Base-by-base conservation (phyloP, 2,113 vertebrate genomes). In the Tonatia bakeri region DNA sequence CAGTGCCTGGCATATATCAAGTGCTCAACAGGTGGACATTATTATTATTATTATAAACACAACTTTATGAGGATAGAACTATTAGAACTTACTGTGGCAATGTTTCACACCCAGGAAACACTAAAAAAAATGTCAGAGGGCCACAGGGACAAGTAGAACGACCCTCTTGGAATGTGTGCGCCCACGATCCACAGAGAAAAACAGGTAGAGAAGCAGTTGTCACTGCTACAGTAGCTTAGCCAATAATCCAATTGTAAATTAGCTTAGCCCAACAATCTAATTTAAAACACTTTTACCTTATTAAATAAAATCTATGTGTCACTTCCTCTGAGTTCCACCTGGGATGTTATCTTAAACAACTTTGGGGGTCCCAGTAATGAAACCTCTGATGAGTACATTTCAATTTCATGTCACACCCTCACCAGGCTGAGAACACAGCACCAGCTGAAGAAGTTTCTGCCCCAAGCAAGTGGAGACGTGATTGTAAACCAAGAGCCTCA, bases 131-230 rank as follows among this genome's bases (percentile, higher is more conserved):
- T 36, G 7, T 52, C 91, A 90, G 36, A 70, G 40, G 67, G 15
- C 33, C 64, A 4, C 12, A 11, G 28, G 86, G 43, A 82, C 14
- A 16, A 77, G 28, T 7, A 36, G 52, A 80, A 87, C 47, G 26
- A 20, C 12, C 0, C 26, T 92, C 52, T 65, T 1, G 0, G 16
- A 67, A 31, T 22, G 1, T 7, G 45, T 45, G 3, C 2, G 0
- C 19, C 43, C 36, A 22, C 13, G 4, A 5, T 10, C n/a, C 33
- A n/a, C 86, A 76, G 12, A 43, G 76, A 36, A 64, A 85, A 72
- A 45, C n/a, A 70, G 36, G 20, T 1, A n/a, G 13, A 26, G 54
- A 70, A 40, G 40, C 3, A 5, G 0, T 3, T 54, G 20, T 79
- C 47, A 14, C 26, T 73, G 38, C 20, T 59, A 26, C 12, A 33